Percentiles rank a stretch among this genome's conserved stretches.
Conservation (phyloP, 2,113 vertebrate genomes). For the Saimiri boliviensis region DNA sequence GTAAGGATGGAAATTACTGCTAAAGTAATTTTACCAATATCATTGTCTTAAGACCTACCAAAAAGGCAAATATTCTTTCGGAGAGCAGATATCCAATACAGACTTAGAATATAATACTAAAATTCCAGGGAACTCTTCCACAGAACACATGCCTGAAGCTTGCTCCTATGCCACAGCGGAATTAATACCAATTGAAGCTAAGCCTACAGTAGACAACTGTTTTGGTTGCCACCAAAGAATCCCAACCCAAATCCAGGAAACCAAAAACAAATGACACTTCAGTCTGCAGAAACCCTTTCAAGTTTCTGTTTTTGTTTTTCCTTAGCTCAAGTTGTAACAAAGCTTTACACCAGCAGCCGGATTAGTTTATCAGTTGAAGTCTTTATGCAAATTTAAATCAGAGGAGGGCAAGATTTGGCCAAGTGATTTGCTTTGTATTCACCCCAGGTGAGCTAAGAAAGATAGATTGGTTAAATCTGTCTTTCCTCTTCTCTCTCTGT, state of each 20-base stretch:
- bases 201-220: constrained; percentile 73
- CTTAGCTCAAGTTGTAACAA: constrained; percentile 62
- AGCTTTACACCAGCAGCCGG: constrained; percentile 45
- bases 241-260: constrained; percentile 58
- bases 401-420: not conserved
- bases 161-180: constrained; percentile 73
- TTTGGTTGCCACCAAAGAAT: constrained; percentile 80
- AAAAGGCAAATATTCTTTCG: constrained; percentile 96
- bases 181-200: constrained; percentile 78
- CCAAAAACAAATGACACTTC: constrained; percentile 67
- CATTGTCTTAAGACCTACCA: constrained; percentile 94
- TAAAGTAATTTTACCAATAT: constrained; percentile 97
- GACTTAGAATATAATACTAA: constrained; percentile 46
- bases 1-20: constrained; percentile 95
- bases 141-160: constrained; percentile 66
- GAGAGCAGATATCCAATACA: constrained; percentile 95
- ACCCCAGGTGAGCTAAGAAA: not conserved
- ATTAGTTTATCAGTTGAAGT: not conserved
- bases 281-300: constrained; percentile 62
- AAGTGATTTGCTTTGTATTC: constrained; percentile 66
- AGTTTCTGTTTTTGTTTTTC: constrained; percentile 51
- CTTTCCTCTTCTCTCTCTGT: not conserved
- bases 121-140: constrained; percentile 59
- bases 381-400: constrained; percentile 43
- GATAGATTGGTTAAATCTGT: not conserved